phyloP scores from a whole-genome alignment of 2,888 invertebrate genomes.

The Argyresthia goedartella region DNA sequence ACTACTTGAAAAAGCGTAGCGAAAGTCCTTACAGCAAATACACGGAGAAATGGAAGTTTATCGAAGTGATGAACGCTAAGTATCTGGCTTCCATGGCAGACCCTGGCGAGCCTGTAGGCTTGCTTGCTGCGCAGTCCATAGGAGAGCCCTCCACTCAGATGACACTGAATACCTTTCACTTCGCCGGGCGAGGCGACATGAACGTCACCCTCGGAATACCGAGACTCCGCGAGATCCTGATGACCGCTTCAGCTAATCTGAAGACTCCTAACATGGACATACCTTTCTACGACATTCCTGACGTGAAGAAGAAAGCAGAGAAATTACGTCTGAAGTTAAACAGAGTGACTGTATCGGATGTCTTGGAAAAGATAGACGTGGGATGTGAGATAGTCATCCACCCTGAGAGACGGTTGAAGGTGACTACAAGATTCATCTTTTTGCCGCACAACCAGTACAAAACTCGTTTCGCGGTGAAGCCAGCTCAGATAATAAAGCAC shows the following conservation, averaged over 20 bases:
- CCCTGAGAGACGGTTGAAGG: conserved; percentile 72
- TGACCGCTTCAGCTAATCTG: conserved; percentile 93
- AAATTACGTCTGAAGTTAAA: conserved; percentile 80
- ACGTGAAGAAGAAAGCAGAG: conserved; percentile 73
- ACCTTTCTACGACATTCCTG: conserved; percentile 75
- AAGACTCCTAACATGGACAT: conserved; percentile 98
- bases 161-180: conserved; percentile 99
- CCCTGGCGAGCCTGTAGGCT: conserved; percentile 97
- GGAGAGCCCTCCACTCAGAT: conserved; percentile 99
- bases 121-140: conserved; percentile 97
- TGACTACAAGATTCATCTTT: conserved; percentile 79
- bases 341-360: conserved; percentile 82
- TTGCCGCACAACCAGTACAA: conserved; percentile 82
- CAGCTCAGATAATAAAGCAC: conserved; percentile 76
- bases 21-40: conserved; percentile 27
- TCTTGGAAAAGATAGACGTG: conserved; percentile 80
- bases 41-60: conserved; percentile 65
- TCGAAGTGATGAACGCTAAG: conserved; percentile 82
- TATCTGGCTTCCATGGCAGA: conserved; percentile 81
- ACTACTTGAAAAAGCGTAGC: conserved; percentile 65
- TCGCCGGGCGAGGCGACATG: conserved; percentile 99
- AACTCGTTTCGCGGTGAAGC: conserved; percentile 78
- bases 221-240: conserved; percentile 94
- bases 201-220: conserved; percentile 99
- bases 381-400: conserved; percentile 66